Conservation (phyloP, 2,113 vertebrate genomes). For the Thymallus thymallus region DNA sequence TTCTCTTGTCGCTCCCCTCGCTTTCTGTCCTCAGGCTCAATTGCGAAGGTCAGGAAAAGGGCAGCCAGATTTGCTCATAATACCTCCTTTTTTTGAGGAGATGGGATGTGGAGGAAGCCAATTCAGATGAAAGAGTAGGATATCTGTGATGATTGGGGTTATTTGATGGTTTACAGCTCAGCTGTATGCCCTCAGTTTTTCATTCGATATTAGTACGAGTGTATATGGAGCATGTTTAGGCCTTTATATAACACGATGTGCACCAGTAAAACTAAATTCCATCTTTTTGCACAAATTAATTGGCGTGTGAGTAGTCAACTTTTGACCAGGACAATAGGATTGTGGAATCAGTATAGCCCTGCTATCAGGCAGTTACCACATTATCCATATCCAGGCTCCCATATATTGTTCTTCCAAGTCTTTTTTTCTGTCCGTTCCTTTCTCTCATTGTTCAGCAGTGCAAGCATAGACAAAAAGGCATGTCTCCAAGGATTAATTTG, state of each 20-base stretch:
- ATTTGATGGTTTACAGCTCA: background rate
- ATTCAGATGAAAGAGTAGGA: slow-evolving; percentile 22
- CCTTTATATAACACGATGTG: too few species aligned
- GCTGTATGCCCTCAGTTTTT: background rate
- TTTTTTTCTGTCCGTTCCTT: slow-evolving; percentile 49
- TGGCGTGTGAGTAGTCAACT: slow-evolving; percentile 36
- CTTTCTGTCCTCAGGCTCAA: background rate
- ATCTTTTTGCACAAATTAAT: slow-evolving; percentile 17
- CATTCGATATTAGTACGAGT: background rate
- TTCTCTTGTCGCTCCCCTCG: background rate
- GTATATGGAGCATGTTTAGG: too few species aligned
- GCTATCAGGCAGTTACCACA: slow-evolving; percentile 61
- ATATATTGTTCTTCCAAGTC: slow-evolving; percentile 36
- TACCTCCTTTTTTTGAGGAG: slow-evolving; percentile 7
- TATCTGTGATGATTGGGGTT: background rate
- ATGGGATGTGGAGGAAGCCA: background rate
- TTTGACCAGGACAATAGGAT: slow-evolving; percentile 37
- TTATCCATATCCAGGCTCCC: slow-evolving; percentile 43
- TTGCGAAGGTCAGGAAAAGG: slow-evolving; percentile 5
- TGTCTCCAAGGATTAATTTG: slow-evolving; percentile 75
- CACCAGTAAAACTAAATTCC: too few species aligned
- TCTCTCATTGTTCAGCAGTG: slow-evolving; percentile 70
- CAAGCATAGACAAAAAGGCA: slow-evolving; percentile 48
- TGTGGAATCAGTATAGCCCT: slow-evolving; percentile 64
- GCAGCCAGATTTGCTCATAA: slow-evolving; percentile 44